Conservation (phyloP, 2,888 invertebrate genomes). For the Nowickia ferox region DNA sequence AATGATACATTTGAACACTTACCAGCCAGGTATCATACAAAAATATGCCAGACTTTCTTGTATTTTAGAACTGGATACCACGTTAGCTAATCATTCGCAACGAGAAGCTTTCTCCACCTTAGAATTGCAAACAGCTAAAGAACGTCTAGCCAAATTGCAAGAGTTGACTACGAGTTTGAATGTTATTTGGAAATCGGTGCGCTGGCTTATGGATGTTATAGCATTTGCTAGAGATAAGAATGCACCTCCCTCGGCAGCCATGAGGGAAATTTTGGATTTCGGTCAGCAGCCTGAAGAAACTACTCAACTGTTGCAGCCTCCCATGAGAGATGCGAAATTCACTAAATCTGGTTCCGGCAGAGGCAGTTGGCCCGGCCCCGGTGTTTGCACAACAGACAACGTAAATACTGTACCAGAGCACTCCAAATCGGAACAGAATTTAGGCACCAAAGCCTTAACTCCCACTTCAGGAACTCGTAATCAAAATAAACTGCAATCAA, state of each 20-base stretch:
- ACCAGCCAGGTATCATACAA: slow-evolving; percentile 94
- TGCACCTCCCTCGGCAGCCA: slow-evolving; percentile 81
- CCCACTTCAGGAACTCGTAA: slow-evolving; percentile 56
- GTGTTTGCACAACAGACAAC: slow-evolving; percentile 73
- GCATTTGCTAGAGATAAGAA: slow-evolving; percentile 94
- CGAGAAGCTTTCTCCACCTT: slow-evolving; percentile 96
- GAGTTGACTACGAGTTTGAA: slow-evolving; percentile 94
- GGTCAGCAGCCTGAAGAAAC: slow-evolving; percentile 76
- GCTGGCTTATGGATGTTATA: slow-evolving; percentile 98
- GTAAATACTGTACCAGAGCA: slow-evolving; percentile 86
- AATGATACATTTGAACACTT: slow-evolving; percentile 97
- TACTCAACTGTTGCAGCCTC: slow-evolving; percentile 82
- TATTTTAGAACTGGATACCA: slow-evolving; percentile 95
- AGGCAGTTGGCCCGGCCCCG: slow-evolving; percentile 94
- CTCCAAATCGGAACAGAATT: slow-evolving; percentile 92
- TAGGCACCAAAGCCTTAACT: slow-evolving; percentile 78
- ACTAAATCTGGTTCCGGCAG: slow-evolving; percentile 90
- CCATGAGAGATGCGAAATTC: slow-evolving; percentile 87
- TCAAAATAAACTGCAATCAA: slow-evolving; percentile 51
- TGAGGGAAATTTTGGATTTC: slow-evolving; percentile 81
- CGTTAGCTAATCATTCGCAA: slow-evolving; percentile 95
- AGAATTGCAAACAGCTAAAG: slow-evolving; percentile 93
- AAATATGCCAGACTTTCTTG: slow-evolving; percentile 96
- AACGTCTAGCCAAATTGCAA: slow-evolving; percentile 91
- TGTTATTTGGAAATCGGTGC: slow-evolving; percentile 94